Evolutionary conservation across 2,888 invertebrate genomes (phyloP).

Genomic region (Agrochola circellaris): DNA sequence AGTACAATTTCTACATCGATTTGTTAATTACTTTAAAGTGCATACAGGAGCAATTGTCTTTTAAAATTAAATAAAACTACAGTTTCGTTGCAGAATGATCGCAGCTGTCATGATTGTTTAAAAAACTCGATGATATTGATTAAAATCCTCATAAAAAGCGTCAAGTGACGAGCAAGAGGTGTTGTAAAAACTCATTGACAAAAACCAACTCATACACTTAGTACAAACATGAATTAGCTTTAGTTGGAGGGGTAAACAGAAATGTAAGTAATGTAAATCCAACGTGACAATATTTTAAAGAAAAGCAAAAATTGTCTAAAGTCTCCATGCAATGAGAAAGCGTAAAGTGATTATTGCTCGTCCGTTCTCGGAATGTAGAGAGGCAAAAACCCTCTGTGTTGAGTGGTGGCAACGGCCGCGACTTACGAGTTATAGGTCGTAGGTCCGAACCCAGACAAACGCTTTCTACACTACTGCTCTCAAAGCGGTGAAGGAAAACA

Average conservation of each 20-base stretch:
- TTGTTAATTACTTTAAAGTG: conserved; percentile 19
- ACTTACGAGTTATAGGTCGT: too few relatives aligned
- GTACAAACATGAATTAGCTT: conserved; percentile 13
- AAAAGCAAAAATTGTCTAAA: too few relatives aligned
- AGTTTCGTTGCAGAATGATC: neutral
- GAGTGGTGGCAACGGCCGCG: too few relatives aligned
- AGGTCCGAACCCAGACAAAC: too few relatives aligned
- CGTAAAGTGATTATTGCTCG: neutral
- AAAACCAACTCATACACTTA: neutral
- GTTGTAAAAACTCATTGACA: neutral
- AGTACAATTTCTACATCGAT: conserved; percentile 23
- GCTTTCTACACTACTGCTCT: too few relatives aligned
- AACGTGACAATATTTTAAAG: neutral
- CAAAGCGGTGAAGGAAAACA: too few relatives aligned
- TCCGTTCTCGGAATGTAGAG: neutral
- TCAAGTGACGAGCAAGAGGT: neutral
- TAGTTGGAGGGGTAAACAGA: neutral
- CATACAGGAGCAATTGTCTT: conserved; percentile 9
- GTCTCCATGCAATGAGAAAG: neutral
- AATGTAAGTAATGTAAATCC: neutral
- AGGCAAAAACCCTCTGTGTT: neutral
- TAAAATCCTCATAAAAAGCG: neutral
- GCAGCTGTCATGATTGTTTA: neutral
- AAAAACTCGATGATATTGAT: neutral
- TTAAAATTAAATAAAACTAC: neutral